Evolutionary conservation across 2,113 vertebrate species (phyloP).

Genomic region (Festucalex cinctus): DNA sequence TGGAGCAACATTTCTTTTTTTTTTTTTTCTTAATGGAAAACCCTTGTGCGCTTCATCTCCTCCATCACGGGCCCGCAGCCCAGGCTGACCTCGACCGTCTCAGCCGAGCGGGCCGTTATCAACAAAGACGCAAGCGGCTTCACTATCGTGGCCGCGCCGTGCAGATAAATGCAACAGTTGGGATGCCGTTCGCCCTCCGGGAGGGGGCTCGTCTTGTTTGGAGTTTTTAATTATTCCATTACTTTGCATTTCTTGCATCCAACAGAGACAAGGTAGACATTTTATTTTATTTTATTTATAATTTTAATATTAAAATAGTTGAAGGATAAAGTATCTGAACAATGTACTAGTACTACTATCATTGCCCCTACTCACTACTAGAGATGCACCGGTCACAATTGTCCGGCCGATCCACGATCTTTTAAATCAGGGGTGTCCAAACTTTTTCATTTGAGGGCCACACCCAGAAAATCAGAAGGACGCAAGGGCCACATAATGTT

Average conservation of each 20-base stretch:
- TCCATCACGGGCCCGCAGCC: neutral
- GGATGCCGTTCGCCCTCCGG: slow-evolving; percentile 36
- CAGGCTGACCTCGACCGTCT: neutral
- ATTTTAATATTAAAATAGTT: too few relatives aligned
- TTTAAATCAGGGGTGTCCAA: too few relatives aligned
- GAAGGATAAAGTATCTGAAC: too few relatives aligned
- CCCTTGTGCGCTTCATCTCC: neutral
- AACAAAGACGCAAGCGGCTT: slow-evolving; percentile 8
- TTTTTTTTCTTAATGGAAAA: slow-evolving; percentile 3
- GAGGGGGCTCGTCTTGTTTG: slow-evolving; percentile 2
- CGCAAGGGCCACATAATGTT: too few relatives aligned
- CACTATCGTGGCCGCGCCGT: slow-evolving; percentile 30
- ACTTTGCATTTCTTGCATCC: neutral
- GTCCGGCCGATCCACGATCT: too few relatives aligned
- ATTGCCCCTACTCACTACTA: too few relatives aligned
- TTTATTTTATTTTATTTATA: neutral
- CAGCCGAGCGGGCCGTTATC: neutral
- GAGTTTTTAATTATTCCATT: slow-evolving; percentile 10
- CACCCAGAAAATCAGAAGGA: too few relatives aligned
- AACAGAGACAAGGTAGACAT: neutral
- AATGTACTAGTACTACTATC: too few relatives aligned
- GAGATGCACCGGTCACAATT: too few relatives aligned
- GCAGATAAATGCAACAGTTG: slow-evolving; percentile 53
- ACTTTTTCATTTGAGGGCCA: too few relatives aligned
- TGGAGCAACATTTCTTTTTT: neutral